Conservation (phyloP, 2,888 invertebrate species). For the Cacoxenus indagator region DNA sequence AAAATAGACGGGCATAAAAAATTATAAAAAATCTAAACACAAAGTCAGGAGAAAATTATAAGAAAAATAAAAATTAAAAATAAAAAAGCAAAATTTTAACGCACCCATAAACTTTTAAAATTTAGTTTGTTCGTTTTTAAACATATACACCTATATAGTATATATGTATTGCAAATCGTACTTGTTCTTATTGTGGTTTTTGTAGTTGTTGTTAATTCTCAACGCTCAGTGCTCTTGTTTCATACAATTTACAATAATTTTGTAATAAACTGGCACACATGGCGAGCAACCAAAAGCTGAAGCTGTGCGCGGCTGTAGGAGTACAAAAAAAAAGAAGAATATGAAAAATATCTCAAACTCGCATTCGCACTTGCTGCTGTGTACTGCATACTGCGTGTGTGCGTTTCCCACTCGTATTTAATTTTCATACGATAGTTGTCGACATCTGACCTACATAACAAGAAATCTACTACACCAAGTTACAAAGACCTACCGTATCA, state of each 20-base stretch:
- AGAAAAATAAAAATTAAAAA: neutral
- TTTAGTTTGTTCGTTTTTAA: too few species aligned
- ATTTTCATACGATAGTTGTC: slow-evolving; percentile 9
- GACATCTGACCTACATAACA: slow-evolving; percentile 20
- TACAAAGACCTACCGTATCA: neutral
- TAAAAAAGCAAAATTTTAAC: neutral
- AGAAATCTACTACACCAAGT: neutral
- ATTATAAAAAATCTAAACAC: neutral
- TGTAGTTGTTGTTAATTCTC: too few species aligned
- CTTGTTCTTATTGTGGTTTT: neutral
- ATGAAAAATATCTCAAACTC: neutral
- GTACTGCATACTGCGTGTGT: neutral
- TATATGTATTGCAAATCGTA: neutral
- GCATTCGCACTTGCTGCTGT: slow-evolving; percentile 5
- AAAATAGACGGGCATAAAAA: neutral
- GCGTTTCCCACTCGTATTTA: neutral
- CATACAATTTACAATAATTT: slow-evolving; percentile 19
- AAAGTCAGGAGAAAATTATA: too few species aligned
- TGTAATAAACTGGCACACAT: slow-evolving; percentile 12
- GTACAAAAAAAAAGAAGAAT: neutral
- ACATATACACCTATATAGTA: too few species aligned
- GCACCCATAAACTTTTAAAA: slow-evolving; percentile 15
- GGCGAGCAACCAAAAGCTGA: neutral
- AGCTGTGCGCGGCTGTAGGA: neutral
- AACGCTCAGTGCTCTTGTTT: neutral